Conservation (phyloP, 92 coral and sea anemone species). For the Parazoanthus swiftii region DNA sequence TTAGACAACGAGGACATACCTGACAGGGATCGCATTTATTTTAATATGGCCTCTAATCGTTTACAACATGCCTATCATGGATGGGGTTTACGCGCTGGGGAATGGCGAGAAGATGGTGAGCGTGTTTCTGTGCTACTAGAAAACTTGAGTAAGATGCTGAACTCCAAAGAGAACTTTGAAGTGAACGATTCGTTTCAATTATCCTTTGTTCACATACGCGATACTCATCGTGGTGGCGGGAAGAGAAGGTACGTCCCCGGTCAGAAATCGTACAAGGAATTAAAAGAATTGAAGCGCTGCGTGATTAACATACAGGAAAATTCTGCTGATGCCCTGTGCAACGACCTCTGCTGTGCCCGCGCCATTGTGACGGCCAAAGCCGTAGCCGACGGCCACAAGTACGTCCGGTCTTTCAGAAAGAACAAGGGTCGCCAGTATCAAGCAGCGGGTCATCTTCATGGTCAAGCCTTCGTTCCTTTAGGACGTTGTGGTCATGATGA, state of each 20-base stretch:
- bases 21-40: neutral
- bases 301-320: conserved; percentile 7
- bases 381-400: conserved; percentile 28
- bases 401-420: neutral
- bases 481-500: neutral
- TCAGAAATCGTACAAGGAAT: conserved; percentile 8
- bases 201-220: neutral
- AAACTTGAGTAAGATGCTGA: conserved; percentile 11
- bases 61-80: conserved; percentile 1
- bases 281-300: neutral
- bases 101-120: neutral
- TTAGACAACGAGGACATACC: neutral
- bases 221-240: conserved; percentile 8
- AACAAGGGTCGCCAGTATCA: conserved; percentile 13
- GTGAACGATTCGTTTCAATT: neutral
- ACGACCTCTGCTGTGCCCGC: conserved; percentile 31
- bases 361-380: conserved; percentile 44
- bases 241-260: conserved; percentile 14
- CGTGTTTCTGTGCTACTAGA: neutral
- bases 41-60: neutral
- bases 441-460: conserved; percentile 28
- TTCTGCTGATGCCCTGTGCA: conserved; percentile 5
- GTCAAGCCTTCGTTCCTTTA: conserved; percentile 24
- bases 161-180: conserved; percentile 7
- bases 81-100: conserved; percentile 16